Evolutionary conservation across 2,888 invertebrate genomes (phyloP).

Genomic region (Resseliella maxima): DNA sequence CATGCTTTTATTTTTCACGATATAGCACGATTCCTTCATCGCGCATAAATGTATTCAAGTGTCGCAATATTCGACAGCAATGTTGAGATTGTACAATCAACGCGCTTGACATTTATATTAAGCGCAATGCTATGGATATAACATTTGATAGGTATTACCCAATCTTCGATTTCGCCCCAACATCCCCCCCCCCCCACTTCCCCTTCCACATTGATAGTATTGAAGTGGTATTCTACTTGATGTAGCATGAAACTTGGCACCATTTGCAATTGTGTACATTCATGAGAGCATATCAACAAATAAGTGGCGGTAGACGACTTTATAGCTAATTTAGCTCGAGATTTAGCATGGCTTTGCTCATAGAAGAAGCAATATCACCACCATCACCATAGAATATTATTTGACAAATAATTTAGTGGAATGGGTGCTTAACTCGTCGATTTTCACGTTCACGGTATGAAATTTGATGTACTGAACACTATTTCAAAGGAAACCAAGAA

Average conservation of each 20-base stretch:
- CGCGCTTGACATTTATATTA: not conserved
- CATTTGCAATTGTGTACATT: constrained; percentile 11
- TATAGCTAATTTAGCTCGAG: constrained; percentile 20
- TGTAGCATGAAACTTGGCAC: not conserved
- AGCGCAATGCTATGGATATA: not conserved
- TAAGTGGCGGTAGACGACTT: constrained; percentile 37
- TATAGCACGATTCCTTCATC: not conserved
- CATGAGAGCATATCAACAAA: constrained; percentile 8
- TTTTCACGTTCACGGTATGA: not conserved
- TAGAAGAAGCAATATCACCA: not conserved
- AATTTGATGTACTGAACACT: not conserved
- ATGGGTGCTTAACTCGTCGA: too few species aligned
- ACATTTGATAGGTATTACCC: constrained; percentile 3
- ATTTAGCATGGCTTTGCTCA: not conserved
- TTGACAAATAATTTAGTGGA: not conserved
- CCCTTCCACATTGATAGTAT: not conserved
- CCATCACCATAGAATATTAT: not conserved
- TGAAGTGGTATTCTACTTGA: not conserved
- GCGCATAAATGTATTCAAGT: not conserved
- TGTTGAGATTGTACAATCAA: not conserved
- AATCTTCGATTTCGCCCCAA: not conserved
- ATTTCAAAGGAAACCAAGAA: not conserved
- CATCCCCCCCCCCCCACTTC: too few species aligned
- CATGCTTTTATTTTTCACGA: not conserved
- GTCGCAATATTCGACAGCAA: constrained; percentile 13